A percentile compares a stretch with the other conserved stretches of the same genome.
Conservation (phyloP, 2,888 invertebrate species). For the Drosophila mettleri region DNA sequence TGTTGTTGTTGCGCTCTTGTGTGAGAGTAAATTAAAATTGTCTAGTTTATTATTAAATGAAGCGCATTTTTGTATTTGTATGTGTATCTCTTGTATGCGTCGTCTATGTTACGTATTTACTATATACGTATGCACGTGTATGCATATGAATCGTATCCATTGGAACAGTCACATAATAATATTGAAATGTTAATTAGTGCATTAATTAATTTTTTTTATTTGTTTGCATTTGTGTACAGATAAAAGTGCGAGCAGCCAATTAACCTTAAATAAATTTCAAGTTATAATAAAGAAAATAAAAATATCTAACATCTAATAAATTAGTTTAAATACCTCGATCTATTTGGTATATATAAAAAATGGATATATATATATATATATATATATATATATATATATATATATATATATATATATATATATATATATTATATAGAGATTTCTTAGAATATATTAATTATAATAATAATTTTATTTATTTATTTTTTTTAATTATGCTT, state of each 20-base stretch:
- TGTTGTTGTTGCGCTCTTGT: slow-evolving; percentile 39
- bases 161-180: slow-evolving; percentile 71
- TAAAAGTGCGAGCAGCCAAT: slow-evolving; percentile 27
- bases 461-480: not conserved
- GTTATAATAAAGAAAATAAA: not conserved
- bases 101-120: slow-evolving; percentile 8
- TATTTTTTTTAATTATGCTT: not conserved
- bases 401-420: not conserved
- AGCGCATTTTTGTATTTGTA: slow-evolving; percentile 79
- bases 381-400: not conserved
- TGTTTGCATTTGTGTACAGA: slow-evolving; percentile 37
- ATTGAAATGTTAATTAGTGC: slow-evolving; percentile 74
- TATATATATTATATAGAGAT: too few relatives aligned
- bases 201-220: slow-evolving; percentile 70
- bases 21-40: slow-evolving; percentile 83
- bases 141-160: slow-evolving; percentile 39
- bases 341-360: not conserved
- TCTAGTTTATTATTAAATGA: slow-evolving; percentile 84
- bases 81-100: slow-evolving; percentile 41
- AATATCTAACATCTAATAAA: not conserved
- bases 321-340: not conserved
- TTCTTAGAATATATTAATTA: not conserved
- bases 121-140: slow-evolving; percentile 10
- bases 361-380: not conserved
- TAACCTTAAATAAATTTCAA: slow-evolving; percentile 22